Evolutionary conservation across 2,888 invertebrate genomes (phyloP).

Genomic region (Ornithoptera priamus): DNA sequence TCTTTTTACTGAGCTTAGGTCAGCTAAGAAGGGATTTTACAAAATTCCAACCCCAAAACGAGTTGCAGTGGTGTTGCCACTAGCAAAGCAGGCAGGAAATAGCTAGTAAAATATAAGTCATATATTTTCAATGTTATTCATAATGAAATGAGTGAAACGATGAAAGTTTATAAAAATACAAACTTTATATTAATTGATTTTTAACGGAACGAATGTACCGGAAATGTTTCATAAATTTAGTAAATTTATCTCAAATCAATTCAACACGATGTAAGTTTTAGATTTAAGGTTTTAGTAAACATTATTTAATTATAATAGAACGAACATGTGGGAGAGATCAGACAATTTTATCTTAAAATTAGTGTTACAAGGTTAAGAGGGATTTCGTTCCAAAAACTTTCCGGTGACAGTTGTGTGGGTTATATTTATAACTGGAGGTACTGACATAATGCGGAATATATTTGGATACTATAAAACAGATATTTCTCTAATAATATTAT

Average conservation of each 20-base stretch:
- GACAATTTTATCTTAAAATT: slow-evolving; percentile 56
- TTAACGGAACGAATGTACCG: too few species aligned
- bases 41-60: too few species aligned
- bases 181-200: too few species aligned
- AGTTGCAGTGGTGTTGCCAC: too few species aligned
- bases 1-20: too few species aligned
- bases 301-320: slow-evolving; percentile 25
- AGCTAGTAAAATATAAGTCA: too few species aligned
- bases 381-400: slow-evolving; percentile 55
- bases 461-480: slow-evolving; percentile 28
- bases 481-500: background rate
- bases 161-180: too few species aligned
- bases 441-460: slow-evolving; percentile 49
- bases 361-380: slow-evolving; percentile 61
- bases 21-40: too few species aligned
- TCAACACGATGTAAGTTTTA: background rate
- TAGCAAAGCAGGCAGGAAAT: too few species aligned
- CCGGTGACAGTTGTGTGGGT: slow-evolving; percentile 51
- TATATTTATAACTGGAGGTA: slow-evolving; percentile 62
- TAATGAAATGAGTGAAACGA: too few species aligned
- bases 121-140: too few species aligned
- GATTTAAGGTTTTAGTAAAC: background rate
- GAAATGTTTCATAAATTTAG: background rate
- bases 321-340: slow-evolving; percentile 45
- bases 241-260: background rate